phyloP scores from a whole-genome alignment of 2,888 invertebrate genomes.

The Agonopterix alstromeriana region DNA sequence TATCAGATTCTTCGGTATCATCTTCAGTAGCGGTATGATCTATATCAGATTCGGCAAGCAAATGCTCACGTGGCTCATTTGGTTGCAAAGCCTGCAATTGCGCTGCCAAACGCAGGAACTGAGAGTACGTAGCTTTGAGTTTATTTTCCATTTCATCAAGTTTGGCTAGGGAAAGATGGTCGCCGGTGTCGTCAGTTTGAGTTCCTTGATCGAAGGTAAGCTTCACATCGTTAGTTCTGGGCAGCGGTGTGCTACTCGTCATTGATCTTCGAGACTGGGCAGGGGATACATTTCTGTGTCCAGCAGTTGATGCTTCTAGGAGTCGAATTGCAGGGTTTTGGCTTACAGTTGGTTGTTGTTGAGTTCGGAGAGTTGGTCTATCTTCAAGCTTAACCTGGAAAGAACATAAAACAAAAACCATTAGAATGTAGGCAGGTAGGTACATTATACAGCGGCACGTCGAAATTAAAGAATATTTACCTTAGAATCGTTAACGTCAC shows the following conservation, averaged over 20 bases:
- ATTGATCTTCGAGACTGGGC: constrained; percentile 8
- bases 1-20: not conserved
- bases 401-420: too few species aligned
- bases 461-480: too few species aligned
- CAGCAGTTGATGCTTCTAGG: too few species aligned
- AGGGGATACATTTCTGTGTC: too few species aligned
- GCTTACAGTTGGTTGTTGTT: too few species aligned
- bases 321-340: too few species aligned
- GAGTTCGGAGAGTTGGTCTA: too few species aligned
- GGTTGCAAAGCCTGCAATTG: not conserved
- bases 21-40: not conserved
- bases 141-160: constrained; percentile 32
- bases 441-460: too few species aligned
- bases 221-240: constrained; percentile 17
- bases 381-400: too few species aligned
- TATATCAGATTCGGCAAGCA: constrained; percentile 16
- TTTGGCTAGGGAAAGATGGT: constrained; percentile 19
- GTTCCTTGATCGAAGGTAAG: constrained; percentile 36
- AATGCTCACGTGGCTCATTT: constrained; percentile 5
- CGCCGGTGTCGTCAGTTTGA: constrained; percentile 30
- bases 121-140: constrained; percentile 27
- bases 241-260: constrained; percentile 36
- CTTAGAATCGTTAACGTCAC: too few species aligned
- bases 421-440: too few species aligned
- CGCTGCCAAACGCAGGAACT: constrained; percentile 24